Conservation (phyloP, 2,888 invertebrate species). For the Loripinus fragilis region DNA sequence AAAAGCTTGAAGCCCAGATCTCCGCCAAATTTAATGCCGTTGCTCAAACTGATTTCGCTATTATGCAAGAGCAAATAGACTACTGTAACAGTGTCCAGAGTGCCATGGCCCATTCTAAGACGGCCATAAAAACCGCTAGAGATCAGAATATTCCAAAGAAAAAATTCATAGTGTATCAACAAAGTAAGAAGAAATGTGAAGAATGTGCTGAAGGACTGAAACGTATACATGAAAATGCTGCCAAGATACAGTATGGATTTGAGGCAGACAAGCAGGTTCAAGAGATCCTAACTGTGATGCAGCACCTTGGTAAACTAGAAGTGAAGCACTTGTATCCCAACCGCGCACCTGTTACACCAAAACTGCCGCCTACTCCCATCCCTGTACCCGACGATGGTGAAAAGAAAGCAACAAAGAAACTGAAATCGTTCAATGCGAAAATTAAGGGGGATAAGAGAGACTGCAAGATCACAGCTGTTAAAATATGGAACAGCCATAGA, state of each 20-base stretch:
- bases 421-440: constrained; percentile 56
- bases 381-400: constrained; percentile 42
- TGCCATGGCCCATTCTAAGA: constrained; percentile 55
- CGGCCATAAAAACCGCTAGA: constrained; percentile 42
- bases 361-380: constrained; percentile 48
- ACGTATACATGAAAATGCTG: constrained; percentile 53
- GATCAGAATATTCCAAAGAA: constrained; percentile 52
- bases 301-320: constrained; percentile 50
- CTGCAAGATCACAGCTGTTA: constrained; percentile 52
- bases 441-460: constrained; percentile 54
- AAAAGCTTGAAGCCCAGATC: constrained; percentile 55
- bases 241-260: constrained; percentile 55
- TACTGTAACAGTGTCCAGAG: constrained; percentile 60
- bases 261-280: constrained; percentile 53
- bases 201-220: constrained; percentile 50
- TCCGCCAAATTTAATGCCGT: constrained; percentile 52
- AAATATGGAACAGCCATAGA: constrained; percentile 56
- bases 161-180: constrained; percentile 53
- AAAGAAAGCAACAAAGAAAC: constrained; percentile 48
- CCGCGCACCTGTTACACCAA: constrained; percentile 43
- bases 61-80: constrained; percentile 56
- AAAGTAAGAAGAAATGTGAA: constrained; percentile 50
- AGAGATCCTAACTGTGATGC: constrained; percentile 50
- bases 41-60: constrained; percentile 50
- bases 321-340: constrained; percentile 57